These are phyloP conservation scores for Hypomecis atomaria DNA, from an alignment of 2,888 invertebrate genomes.

Conservation along the genomic window DNA sequence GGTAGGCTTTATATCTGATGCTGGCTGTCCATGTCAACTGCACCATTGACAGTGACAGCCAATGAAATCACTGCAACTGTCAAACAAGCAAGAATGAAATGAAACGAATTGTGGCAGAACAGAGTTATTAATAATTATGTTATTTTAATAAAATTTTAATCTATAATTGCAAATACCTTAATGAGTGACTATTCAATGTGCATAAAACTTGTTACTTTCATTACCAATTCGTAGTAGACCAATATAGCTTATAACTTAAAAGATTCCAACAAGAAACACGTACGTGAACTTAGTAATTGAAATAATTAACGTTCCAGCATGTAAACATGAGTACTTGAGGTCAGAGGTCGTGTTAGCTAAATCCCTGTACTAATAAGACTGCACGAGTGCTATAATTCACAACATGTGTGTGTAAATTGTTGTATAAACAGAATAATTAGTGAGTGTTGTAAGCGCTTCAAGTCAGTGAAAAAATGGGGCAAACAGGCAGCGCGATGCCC, in stretches of 20 bases:
- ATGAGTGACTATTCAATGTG: conserved; percentile 12
- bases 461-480: conserved; percentile 67
- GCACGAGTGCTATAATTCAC: conserved; percentile 50
- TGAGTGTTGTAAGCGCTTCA: conserved; percentile 36
- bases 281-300: conserved; percentile 31
- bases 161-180: conserved; percentile 7
- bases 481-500: conserved; percentile 74
- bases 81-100: conserved; percentile 1
- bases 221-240: conserved; percentile 7
- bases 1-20: too few relatives aligned
- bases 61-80: neutral
- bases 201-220: conserved; percentile 22
- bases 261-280: conserved; percentile 30
- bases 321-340: conserved; percentile 61
- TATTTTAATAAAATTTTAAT: conserved; percentile 13
- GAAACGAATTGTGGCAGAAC: conserved; percentile 19
- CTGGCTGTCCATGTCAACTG: neutral
- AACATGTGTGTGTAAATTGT: conserved; percentile 33
- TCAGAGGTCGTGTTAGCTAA: conserved; percentile 67
- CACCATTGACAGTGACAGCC: conserved; percentile 1
- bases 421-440: conserved; percentile 36
- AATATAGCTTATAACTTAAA: conserved; percentile 1
- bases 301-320: conserved; percentile 37
- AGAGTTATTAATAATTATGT: neutral
- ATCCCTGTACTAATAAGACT: conserved; percentile 53